These are phyloP conservation scores for Octodonta nipae DNA, from an alignment of 2,888 invertebrate species.

Conservation along the genomic window DNA sequence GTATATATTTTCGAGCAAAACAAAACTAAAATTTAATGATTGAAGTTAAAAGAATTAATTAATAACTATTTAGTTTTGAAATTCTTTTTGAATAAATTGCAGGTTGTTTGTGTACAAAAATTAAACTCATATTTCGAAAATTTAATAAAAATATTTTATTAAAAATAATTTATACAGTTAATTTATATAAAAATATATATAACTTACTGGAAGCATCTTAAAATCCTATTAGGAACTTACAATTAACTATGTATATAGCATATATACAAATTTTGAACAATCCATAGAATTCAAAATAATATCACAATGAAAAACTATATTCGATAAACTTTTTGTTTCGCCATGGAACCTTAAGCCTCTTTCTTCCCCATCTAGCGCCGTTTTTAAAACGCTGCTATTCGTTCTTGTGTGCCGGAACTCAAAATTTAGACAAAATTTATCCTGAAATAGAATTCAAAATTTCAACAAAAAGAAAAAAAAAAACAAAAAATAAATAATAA, in stretches of 20 bases:
- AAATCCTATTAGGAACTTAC: constrained; percentile 23
- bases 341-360: constrained; percentile 16
- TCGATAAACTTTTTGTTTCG: constrained; percentile 15
- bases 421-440: constrained; percentile 20
- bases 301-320: constrained; percentile 12
- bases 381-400: constrained; percentile 10
- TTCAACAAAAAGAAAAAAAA: constrained; percentile 17
- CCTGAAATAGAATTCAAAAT: constrained; percentile 22
- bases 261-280: constrained; percentile 9
- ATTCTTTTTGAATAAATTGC: too few species aligned
- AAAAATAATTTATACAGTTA: constrained; percentile 23
- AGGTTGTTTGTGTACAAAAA: too few species aligned
- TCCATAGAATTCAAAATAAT: constrained; percentile 12
- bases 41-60: too few species aligned
- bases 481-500: constrained; percentile 12
- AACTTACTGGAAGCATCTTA: constrained; percentile 18
- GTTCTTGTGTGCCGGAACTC: constrained; percentile 12
- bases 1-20: too few species aligned
- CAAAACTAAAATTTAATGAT: too few species aligned
- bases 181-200: constrained; percentile 13
- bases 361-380: constrained; percentile 11
- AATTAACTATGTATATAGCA: constrained; percentile 17
- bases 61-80: too few species aligned
- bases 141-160: constrained; percentile 19
- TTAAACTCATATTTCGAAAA: too few species aligned